Evolutionary conservation across 2,888 invertebrate species (phyloP).

Genomic region (Orthosia gothica): DNA sequence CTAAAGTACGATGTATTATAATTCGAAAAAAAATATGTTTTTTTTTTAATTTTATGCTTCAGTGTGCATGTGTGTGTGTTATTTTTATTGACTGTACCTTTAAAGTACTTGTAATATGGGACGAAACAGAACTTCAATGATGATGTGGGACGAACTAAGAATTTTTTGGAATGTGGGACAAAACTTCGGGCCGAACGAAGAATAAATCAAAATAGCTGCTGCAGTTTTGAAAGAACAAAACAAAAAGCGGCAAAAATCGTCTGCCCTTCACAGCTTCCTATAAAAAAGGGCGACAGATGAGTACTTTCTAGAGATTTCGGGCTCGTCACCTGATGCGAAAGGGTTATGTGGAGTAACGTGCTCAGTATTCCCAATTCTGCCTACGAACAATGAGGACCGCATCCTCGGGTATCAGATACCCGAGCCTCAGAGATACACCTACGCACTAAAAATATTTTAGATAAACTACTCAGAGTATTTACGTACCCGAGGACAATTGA

Average conservation of each 20-base stretch:
- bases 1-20: too few species aligned
- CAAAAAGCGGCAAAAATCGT: too few species aligned
- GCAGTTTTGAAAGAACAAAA: not conserved
- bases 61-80: too few species aligned
- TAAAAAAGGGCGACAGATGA: not conserved
- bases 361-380: slow-evolving; percentile 1
- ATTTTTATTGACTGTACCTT: too few species aligned
- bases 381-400: slow-evolving; percentile 23
- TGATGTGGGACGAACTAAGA: too few species aligned
- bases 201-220: too few species aligned
- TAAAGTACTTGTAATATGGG: too few species aligned
- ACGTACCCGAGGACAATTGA: not conserved
- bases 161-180: too few species aligned
- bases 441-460: slow-evolving; percentile 20
- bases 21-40: too few species aligned
- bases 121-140: too few species aligned
- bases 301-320: not conserved
- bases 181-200: too few species aligned
- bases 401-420: slow-evolving; percentile 22
- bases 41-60: too few species aligned
- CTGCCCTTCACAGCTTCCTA: not conserved
- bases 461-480: slow-evolving; percentile 3
- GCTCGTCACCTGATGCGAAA: not conserved
- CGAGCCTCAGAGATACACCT: slow-evolving; percentile 15
- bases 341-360: slow-evolving; percentile 8